A percentile compares a stretch with the other conserved stretches of the same genome.
Evolutionary conservation across 1,140 invertebrate genomes (phyloP).

Genomic region (Drepana arcuata): DNA sequence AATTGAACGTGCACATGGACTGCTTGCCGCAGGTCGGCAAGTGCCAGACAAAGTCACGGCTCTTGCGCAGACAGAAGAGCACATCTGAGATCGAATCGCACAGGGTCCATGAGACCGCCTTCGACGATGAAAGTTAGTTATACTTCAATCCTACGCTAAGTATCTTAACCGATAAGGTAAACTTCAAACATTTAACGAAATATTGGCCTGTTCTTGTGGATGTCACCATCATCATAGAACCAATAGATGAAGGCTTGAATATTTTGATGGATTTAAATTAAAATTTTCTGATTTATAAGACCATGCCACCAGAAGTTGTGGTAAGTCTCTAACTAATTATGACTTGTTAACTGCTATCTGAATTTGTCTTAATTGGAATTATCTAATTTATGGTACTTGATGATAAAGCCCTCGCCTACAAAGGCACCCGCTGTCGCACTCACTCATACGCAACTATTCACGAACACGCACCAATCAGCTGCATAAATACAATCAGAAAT

Average conservation of each 20-base stretch:
- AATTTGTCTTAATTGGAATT: neutral
- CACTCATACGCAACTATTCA: neutral
- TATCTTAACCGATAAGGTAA: no score
- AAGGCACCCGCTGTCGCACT: no score
- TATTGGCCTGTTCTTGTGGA: no score
- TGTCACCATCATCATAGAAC: no score
- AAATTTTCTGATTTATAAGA: slow-evolving; percentile 5
- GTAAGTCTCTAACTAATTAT: slow-evolving; percentile 22
- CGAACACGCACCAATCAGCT: slow-evolving; percentile 8
- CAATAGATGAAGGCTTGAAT: no score
- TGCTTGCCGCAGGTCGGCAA: slow-evolving; percentile 86
- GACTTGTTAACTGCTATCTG: no score
- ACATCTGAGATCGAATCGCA: slow-evolving; percentile 82
- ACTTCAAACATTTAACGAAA: no score
- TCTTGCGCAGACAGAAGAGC: slow-evolving; percentile 90
- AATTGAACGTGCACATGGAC: slow-evolving; percentile 92
- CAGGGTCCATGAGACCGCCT: slow-evolving; percentile 72
- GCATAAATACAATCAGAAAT: slow-evolving; percentile 27
- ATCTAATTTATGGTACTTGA: no score
- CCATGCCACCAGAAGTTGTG: slow-evolving; percentile 16
- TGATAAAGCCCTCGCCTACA: no score
- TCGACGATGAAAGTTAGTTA: slow-evolving; percentile 82
- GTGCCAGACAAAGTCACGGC: slow-evolving; percentile 86
- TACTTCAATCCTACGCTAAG: no score
- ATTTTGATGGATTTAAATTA: no score